phyloP scores from a whole-genome alignment of 2,113 vertebrate species.

The Indri indri region DNA sequence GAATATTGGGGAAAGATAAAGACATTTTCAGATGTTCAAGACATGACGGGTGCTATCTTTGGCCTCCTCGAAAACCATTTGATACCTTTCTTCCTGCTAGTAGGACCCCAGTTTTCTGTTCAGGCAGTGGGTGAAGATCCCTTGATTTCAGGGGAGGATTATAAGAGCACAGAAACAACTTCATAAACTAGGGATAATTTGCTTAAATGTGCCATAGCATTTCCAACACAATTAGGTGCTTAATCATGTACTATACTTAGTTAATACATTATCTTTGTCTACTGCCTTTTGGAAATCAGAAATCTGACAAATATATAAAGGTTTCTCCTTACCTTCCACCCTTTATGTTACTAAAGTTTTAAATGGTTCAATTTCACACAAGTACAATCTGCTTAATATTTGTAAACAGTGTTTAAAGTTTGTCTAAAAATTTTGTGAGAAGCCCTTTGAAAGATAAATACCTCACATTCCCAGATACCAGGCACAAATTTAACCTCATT shows the following conservation, averaged over 20 bases:
- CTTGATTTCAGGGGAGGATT: neutral
- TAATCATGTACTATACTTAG: neutral
- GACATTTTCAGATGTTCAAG: neutral
- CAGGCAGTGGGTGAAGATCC: neutral
- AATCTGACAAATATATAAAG: neutral
- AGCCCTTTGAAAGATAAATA: neutral
- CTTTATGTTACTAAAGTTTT: neutral
- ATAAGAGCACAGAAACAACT: neutral
- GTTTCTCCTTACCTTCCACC: neutral
- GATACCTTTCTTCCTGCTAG: neutral
- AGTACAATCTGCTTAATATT: neutral
- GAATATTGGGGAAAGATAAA: neutral
- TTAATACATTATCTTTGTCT: constrained; percentile 14
- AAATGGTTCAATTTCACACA: neutral
- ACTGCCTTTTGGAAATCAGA: constrained; percentile 1
- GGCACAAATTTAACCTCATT: neutral
- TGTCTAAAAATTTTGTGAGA: neutral
- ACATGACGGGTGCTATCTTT: neutral
- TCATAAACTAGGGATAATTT: neutral
- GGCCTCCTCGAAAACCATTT: neutral
- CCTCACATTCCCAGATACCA: neutral
- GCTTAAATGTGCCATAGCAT: constrained; percentile 11
- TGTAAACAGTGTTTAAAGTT: neutral
- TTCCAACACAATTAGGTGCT: constrained; percentile 49
- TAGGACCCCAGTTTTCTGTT: neutral